phyloP scores from a whole-genome alignment of 2,888 invertebrate species.

The Ophraella communa region DNA sequence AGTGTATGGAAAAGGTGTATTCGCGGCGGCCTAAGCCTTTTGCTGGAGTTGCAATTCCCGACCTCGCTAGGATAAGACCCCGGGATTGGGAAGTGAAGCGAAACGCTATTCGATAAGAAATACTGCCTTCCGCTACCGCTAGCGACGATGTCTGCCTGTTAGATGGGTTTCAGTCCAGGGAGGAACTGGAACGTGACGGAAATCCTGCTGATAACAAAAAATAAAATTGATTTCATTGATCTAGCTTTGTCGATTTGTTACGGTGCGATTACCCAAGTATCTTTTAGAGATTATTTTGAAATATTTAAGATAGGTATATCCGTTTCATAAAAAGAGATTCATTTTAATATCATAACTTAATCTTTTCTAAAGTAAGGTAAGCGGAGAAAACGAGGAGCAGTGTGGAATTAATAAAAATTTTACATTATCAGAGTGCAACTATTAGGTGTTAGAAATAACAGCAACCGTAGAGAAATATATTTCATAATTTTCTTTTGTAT shows the following conservation, averaged over 20 bases:
- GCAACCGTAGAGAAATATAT: too few relatives aligned
- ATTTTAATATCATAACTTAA: too few relatives aligned
- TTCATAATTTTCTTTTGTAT: too few relatives aligned
- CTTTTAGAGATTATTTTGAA: too few relatives aligned
- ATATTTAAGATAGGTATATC: too few relatives aligned
- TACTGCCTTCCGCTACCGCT: conserved; percentile 55
- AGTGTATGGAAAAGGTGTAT: conserved; percentile 59
- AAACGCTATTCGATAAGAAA: conserved; percentile 58
- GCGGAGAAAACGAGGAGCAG: too few relatives aligned
- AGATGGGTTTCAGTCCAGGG: conserved; percentile 40
- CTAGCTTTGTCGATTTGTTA: not conserved
- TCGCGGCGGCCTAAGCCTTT: conserved; percentile 58
- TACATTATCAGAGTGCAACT: too few relatives aligned
- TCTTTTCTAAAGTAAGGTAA: too few relatives aligned
- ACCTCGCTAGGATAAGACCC: conserved; percentile 56
- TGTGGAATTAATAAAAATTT: too few relatives aligned
- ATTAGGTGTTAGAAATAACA: too few relatives aligned
- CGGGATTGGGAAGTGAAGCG: conserved; percentile 59
- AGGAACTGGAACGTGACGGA: conserved; percentile 35
- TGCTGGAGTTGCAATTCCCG: conserved; percentile 57
- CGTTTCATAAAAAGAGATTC: too few relatives aligned
- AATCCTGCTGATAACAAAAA: conserved; percentile 30
- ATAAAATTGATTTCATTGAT: not conserved
- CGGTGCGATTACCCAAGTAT: not conserved
- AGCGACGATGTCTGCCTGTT: not conserved